A percentile compares a stretch with the other conserved stretches of the same genome.
phyloP scores from a whole-genome alignment of 2,113 vertebrate genomes.

The Eurystomus gularis region DNA sequence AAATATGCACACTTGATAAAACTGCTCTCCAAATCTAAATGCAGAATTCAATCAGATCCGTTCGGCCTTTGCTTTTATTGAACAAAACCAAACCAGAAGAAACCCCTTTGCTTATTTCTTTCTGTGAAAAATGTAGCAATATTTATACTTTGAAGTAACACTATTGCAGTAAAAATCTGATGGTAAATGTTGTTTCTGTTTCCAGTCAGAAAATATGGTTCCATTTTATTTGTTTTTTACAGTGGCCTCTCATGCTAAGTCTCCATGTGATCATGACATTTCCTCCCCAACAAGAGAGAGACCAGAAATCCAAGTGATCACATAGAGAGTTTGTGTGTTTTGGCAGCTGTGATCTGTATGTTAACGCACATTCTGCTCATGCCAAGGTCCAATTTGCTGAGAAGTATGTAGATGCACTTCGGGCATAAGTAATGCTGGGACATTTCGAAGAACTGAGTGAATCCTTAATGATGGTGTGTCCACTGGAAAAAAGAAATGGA shows the following conservation, averaged over 20 bases:
- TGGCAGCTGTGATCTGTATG: neutral
- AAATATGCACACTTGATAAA: neutral
- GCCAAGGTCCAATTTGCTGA: neutral
- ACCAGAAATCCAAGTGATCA: conserved; percentile 12
- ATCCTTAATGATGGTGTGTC: neutral
- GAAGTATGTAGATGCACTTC: neutral
- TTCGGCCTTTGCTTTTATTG: neutral
- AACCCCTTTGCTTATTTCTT: neutral
- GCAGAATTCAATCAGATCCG: neutral
- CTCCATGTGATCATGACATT: conserved; percentile 45
- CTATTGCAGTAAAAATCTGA: neutral
- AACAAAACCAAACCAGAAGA: neutral
- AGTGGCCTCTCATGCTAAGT: conserved; percentile 42
- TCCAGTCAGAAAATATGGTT: conserved; percentile 43
- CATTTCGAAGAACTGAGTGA: neutral
- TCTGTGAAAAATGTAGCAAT: neutral
- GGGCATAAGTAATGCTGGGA: neutral
- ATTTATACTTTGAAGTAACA: neutral
- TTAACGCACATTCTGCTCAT: neutral
- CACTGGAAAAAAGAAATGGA: neutral
- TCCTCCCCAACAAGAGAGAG: conserved; percentile 44
- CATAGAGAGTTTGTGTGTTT: conserved; percentile 49
- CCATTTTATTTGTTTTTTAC: conserved; percentile 54
- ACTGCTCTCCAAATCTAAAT: neutral
- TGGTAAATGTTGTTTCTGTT: neutral